phyloP scores from a whole-genome alignment of 2,113 vertebrate genomes.

The Glaucidium brasilianum region DNA sequence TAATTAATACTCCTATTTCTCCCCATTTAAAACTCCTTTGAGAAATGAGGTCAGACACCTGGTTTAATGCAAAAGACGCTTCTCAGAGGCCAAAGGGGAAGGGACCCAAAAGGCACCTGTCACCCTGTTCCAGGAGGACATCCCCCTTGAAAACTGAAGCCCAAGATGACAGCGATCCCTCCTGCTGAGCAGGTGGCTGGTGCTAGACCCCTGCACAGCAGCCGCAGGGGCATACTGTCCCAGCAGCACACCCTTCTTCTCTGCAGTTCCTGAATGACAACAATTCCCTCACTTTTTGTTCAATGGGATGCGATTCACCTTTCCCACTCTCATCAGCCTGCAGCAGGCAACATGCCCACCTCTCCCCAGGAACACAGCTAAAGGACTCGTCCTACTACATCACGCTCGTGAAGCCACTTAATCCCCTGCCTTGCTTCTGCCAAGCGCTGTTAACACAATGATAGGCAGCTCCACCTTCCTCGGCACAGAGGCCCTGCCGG shows the following conservation, averaged over 20 bases:
- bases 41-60: conserved; percentile 65
- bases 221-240: not conserved
- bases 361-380: not conserved
- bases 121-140: not conserved
- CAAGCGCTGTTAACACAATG: not conserved
- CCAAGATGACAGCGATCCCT: not conserved
- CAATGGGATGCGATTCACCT: not conserved
- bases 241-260: not conserved
- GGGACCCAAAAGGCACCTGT: not conserved
- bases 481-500: not conserved
- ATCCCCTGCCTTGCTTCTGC: not conserved
- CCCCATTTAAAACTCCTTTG: conserved; percentile 47
- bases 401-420: not conserved
- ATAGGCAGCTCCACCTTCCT: not conserved
- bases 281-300: not conserved
- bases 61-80: not conserved
- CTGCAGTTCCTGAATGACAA: rapidly evolving
- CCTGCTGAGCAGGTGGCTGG: not conserved
- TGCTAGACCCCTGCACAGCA: not conserved
- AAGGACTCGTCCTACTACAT: not conserved
- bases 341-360: not conserved
- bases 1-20: conserved; percentile 62
- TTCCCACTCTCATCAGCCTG: not conserved
- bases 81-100: not conserved
- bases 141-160: not conserved